phyloP scores from a whole-genome alignment of 2,888 invertebrate genomes.

The Zaprionus obscuricornis region DNA sequence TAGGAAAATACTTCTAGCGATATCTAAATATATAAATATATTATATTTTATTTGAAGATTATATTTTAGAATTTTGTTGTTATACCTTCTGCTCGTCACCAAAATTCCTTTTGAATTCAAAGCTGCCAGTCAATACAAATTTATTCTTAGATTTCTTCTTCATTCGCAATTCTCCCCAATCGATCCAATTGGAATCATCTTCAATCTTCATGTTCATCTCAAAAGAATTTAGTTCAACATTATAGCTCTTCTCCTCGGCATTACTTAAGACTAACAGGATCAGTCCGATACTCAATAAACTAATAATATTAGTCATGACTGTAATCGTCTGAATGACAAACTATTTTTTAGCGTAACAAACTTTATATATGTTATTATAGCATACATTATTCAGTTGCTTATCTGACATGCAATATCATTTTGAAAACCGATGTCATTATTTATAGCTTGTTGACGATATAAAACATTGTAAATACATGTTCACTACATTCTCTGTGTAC shows the following conservation, averaged over 20 bases:
- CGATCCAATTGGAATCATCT: constrained; percentile 62
- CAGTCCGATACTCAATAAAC: constrained; percentile 30
- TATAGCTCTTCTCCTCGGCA: constrained; percentile 56
- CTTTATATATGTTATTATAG: constrained; percentile 19
- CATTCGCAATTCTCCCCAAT: constrained; percentile 72
- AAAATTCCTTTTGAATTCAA: constrained; percentile 64
- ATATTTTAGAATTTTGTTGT: neutral
- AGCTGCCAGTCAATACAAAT: constrained; percentile 63
- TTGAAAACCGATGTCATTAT: neutral
- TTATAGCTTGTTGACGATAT: constrained; percentile 4
- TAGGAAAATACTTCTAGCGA: constrained; percentile 57
- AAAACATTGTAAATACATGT: constrained; percentile 23
- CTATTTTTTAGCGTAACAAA: neutral
- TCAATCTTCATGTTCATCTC: constrained; percentile 47
- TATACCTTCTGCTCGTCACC: constrained; percentile 65
- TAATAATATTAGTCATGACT: constrained; percentile 31
- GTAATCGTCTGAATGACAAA: constrained; percentile 10
- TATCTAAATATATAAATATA: constrained; percentile 32
- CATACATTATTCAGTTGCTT: too few species aligned
- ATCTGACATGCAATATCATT: constrained; percentile 50
- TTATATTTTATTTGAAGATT: neutral
- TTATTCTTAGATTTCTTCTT: constrained; percentile 66
- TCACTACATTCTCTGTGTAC: neutral
- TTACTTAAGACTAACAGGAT: constrained; percentile 11
- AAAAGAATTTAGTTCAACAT: constrained; percentile 71